Evolutionary conservation across 2,888 invertebrate genomes (phyloP).

Genomic region (Epistrophe eligans): DNA sequence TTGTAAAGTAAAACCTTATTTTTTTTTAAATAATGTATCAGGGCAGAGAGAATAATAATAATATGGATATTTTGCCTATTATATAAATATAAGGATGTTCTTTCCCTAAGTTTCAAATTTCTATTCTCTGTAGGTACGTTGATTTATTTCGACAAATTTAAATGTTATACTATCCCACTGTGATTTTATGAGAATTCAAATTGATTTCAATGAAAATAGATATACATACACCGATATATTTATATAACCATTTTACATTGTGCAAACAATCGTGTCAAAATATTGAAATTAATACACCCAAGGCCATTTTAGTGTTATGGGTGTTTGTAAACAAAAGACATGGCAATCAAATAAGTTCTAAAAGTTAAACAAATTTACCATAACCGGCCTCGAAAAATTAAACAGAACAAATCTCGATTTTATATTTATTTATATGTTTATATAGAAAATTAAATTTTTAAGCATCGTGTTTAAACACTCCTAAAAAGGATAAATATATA

Average conservation of each 20-base stretch:
- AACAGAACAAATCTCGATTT: neutral
- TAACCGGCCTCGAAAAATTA: constrained; percentile 2
- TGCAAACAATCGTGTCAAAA: constrained; percentile 37
- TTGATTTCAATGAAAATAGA: constrained; percentile 4
- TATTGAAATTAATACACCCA: constrained; percentile 40
- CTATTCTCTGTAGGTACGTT: too few relatives aligned
- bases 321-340: neutral
- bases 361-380: constrained; percentile 34
- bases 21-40: too few relatives aligned
- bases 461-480: neutral
- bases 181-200: neutral
- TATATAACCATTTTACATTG: neutral
- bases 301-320: constrained; percentile 3
- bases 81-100: too few relatives aligned
- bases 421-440: neutral
- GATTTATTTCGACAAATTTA: neutral
- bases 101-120: too few relatives aligned
- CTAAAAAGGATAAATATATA: neutral
- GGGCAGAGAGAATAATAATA: too few relatives aligned
- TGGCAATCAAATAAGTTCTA: constrained; percentile 6
- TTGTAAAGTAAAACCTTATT: too few relatives aligned
- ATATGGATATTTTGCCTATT: too few relatives aligned
- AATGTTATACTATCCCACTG: neutral
- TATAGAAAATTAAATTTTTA: neutral
- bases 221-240: constrained; percentile 7